These are phyloP conservation scores for Microctonus aethiopoides DNA, from an alignment of 2,888 invertebrate genomes.

Conservation along the genomic window DNA sequence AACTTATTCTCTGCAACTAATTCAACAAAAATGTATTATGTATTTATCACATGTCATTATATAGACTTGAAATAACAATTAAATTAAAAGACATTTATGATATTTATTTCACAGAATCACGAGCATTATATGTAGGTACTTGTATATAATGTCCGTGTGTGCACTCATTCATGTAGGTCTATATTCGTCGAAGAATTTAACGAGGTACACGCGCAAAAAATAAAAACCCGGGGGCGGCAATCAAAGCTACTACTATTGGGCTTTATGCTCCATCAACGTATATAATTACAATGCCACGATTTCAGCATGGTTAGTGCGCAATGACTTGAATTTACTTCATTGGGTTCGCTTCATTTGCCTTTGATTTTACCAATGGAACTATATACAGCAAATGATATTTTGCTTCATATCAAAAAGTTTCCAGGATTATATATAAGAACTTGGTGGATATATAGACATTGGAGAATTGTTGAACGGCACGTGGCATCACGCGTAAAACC, in stretches of 20 bases:
- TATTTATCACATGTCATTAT: no score
- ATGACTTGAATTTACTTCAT: conserved; percentile 23
- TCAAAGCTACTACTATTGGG: conserved; percentile 1
- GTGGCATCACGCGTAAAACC: conserved; percentile 50
- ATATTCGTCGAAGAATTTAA: conserved; percentile 61
- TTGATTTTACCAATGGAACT: background rate
- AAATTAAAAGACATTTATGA: background rate
- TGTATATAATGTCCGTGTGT: background rate
- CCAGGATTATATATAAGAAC: conserved; percentile 5
- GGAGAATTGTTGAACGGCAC: conserved; percentile 47
- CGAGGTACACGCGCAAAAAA: conserved; percentile 59
- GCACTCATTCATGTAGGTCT: background rate
- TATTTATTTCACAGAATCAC: background rate
- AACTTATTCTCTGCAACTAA: no score
- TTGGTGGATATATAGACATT: background rate
- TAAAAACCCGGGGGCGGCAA: conserved; percentile 26
- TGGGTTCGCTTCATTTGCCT: conserved; percentile 27
- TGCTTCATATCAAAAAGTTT: conserved; percentile 1
- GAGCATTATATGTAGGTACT: no score
- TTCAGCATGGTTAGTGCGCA: background rate
- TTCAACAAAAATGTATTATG: no score
- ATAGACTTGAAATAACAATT: no score
- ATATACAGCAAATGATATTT: background rate
- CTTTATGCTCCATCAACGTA: background rate
- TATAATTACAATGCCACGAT: conserved; percentile 17